phyloP scores from a whole-genome alignment of 1,140 invertebrate genomes.

The Sipha flava region DNA sequence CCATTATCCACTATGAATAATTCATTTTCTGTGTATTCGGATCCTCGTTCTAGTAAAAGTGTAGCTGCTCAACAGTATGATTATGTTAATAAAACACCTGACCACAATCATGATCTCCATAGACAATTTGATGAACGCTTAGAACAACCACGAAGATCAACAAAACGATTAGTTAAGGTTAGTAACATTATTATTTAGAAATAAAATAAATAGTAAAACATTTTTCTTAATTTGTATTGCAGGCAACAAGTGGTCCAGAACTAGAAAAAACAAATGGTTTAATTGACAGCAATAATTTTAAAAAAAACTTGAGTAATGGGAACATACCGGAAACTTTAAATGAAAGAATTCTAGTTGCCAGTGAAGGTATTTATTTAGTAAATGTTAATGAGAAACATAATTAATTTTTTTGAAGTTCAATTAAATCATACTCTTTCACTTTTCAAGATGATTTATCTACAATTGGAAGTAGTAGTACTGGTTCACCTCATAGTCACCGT shows the following conservation, averaged over 20 bases:
- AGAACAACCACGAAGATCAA: conserved; percentile 28
- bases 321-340: conserved; percentile 24
- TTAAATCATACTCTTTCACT: neutral
- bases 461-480: conserved; percentile 25
- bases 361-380: conserved; percentile 8
- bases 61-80: conserved; percentile 29
- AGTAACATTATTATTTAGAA: neutral
- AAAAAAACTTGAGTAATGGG: conserved; percentile 22
- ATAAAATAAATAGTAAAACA: neutral
- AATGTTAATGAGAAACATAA: neutral
- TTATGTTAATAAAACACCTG: conserved; percentile 23
- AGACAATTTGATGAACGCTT: conserved; percentile 24
- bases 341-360: conserved; percentile 15
- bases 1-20: conserved; percentile 44
- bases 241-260: conserved; percentile 15
- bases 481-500: conserved; percentile 12
- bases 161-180: conserved; percentile 23
- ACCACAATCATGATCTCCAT: conserved; percentile 44
- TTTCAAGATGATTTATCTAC: conserved; percentile 16
- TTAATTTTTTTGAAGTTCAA: neutral
- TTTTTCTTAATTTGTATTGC: neutral
- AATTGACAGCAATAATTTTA: neutral
- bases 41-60: conserved; percentile 16
- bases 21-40: conserved; percentile 39
- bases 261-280: conserved; percentile 10